Evolutionary conservation across 1,140 invertebrate species (phyloP).

Genomic region (Charaxes varanes): DNA sequence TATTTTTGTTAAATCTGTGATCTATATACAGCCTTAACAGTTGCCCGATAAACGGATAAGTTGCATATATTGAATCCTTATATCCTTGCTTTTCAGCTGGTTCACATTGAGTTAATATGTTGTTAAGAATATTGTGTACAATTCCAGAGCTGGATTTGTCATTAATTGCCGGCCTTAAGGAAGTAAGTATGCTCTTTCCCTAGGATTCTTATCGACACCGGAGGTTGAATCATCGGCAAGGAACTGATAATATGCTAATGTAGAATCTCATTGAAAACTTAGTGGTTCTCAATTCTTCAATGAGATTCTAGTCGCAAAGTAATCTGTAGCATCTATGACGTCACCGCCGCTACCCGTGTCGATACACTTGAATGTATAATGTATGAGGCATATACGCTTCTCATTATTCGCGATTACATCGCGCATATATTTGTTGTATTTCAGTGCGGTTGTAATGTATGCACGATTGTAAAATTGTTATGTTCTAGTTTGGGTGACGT

Average conservation of each 20-base stretch:
- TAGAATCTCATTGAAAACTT: too few relatives aligned
- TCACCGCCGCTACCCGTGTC: slow-evolving; percentile 9
- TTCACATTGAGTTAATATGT: slow-evolving; percentile 29
- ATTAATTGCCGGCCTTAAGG: too few relatives aligned
- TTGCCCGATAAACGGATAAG: slow-evolving; percentile 51
- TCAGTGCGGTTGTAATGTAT: too few relatives aligned
- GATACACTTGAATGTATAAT: slow-evolving; percentile 20
- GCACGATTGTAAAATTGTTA: too few relatives aligned
- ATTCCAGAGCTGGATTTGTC: slow-evolving; percentile 21
- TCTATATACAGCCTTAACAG: slow-evolving; percentile 41
- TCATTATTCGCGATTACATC: slow-evolving; percentile 16
- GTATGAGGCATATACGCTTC: slow-evolving; percentile 19
- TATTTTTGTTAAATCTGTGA: too few relatives aligned
- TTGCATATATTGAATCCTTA: slow-evolving; percentile 22
- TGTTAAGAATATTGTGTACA: slow-evolving; percentile 35
- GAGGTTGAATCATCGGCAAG: too few relatives aligned
- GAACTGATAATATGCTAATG: too few relatives aligned
- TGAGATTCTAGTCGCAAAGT: not conserved
- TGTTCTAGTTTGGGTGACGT: too few relatives aligned
- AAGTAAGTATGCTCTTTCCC: too few relatives aligned
- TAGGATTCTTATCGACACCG: too few relatives aligned
- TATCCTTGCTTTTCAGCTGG: slow-evolving; percentile 44
- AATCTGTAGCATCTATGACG: slow-evolving; percentile 11
- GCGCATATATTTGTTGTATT: slow-evolving; percentile 9
- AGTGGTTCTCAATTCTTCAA: too few relatives aligned